These are phyloP conservation scores for Xenopus borealis DNA, from an alignment of 2,113 vertebrate genomes.

Conservation along the genomic window DNA sequence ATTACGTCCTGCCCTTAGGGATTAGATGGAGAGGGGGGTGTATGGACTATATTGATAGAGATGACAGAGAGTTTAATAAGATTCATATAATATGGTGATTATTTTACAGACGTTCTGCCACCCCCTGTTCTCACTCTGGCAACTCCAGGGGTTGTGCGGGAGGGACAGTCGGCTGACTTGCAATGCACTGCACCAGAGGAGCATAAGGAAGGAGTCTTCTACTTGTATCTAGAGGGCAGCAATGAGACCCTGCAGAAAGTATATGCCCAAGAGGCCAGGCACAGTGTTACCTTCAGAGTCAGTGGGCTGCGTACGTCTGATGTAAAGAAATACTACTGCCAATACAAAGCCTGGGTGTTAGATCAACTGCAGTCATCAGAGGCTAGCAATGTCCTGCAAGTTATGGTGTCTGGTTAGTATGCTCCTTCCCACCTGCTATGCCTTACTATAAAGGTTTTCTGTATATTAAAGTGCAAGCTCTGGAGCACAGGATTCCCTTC, in stretches of 20 bases:
- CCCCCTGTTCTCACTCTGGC: constrained; percentile 9
- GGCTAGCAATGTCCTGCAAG: constrained; percentile 3
- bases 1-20: no score
- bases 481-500: no score
- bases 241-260: neutral
- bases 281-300: constrained; percentile 19
- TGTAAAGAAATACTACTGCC: constrained; percentile 1
- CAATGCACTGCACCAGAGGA: constrained; percentile 5
- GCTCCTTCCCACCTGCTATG: neutral
- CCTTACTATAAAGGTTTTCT: no score
- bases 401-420: constrained; percentile 11
- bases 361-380: neutral
- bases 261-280: neutral
- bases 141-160: neutral
- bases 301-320: neutral
- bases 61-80: neutral
- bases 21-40: neutral
- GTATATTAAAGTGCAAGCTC: no score
- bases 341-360: neutral
- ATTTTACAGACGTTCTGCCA: constrained; percentile 14
- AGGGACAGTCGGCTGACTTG: neutral
- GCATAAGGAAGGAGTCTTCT: constrained; percentile 3
- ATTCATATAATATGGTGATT: neutral
- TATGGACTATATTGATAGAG: neutral
- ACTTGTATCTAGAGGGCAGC: neutral